phyloP scores from a whole-genome alignment of 2,797 vertebrate species.

The Hyperoplus immaculatus region DNA sequence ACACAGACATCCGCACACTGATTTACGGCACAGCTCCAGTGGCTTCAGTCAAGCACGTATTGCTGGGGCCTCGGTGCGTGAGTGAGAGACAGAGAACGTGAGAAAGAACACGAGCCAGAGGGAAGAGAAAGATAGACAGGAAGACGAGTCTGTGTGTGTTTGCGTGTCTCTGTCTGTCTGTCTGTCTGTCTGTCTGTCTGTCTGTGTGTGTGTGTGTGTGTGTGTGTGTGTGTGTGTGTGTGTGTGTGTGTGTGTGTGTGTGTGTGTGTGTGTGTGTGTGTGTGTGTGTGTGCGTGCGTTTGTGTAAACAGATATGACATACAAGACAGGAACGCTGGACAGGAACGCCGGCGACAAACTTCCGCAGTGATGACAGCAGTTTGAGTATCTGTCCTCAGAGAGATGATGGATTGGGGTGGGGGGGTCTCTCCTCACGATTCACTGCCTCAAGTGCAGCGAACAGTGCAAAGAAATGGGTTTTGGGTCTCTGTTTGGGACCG shows the following conservation, averaged over 20 bases:
- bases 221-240: too few relatives aligned
- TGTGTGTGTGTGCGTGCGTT: conserved; percentile 7
- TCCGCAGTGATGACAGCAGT: conserved; percentile 41
- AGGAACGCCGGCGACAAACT: conserved; percentile 38
- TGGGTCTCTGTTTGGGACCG: background rate
- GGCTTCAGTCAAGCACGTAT: conserved; percentile 25
- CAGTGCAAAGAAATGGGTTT: background rate
- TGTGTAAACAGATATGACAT: conserved; percentile 10
- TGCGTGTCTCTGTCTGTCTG: background rate
- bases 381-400: conserved; percentile 41
- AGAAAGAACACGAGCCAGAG: conserved; percentile 28
- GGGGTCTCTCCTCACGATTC: conserved; percentile 5
- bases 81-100: conserved; percentile 33
- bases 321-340: conserved; percentile 26
- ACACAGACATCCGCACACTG: conserved; percentile 23
- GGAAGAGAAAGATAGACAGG: background rate
- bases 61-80: conserved; percentile 11
- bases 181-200: too few relatives aligned
- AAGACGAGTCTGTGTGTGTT: background rate
- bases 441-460: background rate
- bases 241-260: too few relatives aligned
- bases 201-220: too few relatives aligned
- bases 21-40: conserved; percentile 16
- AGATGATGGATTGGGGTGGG: conserved; percentile 26
- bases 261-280: too few relatives aligned